phyloP scores from a whole-genome alignment of 2,797 vertebrate genomes.

The Betta splendens region DNA sequence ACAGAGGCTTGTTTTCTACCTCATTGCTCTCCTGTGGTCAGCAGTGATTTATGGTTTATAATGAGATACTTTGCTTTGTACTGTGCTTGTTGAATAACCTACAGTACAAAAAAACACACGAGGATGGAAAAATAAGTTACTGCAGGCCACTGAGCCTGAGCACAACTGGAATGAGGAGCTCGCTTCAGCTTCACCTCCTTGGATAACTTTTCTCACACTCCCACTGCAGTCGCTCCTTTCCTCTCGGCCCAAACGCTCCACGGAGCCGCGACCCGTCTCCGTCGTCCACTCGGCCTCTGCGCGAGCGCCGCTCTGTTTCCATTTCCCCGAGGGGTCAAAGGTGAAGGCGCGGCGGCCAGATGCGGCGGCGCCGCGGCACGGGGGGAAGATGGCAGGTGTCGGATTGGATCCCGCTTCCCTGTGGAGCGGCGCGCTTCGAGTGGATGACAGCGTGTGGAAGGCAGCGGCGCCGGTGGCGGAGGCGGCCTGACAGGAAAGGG shows the following conservation, averaged over 20 bases:
- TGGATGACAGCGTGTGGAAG: conserved; percentile 44
- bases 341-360: conserved; percentile 44
- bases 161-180: neutral
- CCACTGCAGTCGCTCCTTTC: neutral
- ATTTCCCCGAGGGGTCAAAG: conserved; percentile 41
- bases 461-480: conserved; percentile 44
- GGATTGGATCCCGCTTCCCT: conserved; percentile 52
- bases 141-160: conserved; percentile 6
- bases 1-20: conserved; percentile 26
- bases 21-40: conserved; percentile 26
- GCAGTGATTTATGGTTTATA: conserved; percentile 37
- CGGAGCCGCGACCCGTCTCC: neutral
- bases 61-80: conserved; percentile 28
- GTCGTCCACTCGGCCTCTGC: conserved; percentile 13
- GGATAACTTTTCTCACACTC: conserved; percentile 16
- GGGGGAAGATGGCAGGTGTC: conserved; percentile 61
- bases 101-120: too few relatives aligned
- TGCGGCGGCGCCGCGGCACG: conserved; percentile 43
- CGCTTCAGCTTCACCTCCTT: conserved; percentile 10
- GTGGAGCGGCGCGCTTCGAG: conserved; percentile 47
- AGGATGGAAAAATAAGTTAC: conserved; percentile 1
- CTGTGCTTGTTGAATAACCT: conserved; percentile 9
- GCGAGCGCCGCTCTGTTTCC: conserved; percentile 29
- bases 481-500: conserved; percentile 52
- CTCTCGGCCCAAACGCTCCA: neutral